These are phyloP conservation scores for Bradynema listronoti DNA, from an alignment of 1,140 invertebrate species.

Conservation along the genomic window DNA sequence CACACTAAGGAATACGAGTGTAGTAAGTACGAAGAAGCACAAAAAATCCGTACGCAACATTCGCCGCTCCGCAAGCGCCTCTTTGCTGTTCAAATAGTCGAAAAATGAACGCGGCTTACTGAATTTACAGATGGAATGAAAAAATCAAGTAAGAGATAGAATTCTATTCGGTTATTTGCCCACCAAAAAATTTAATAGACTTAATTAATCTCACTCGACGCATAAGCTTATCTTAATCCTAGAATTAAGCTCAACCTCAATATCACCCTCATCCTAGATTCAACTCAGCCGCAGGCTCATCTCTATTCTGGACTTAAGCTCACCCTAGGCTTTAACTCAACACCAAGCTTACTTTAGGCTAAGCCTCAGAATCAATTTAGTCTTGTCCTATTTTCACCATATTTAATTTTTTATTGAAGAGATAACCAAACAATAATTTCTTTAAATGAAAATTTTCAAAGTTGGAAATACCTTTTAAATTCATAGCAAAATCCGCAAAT, in stretches of 20 bases:
- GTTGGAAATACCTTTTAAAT: constrained; percentile 12
- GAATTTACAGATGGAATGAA: not conserved
- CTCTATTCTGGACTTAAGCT: not conserved
- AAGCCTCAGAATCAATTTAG: too few relatives aligned
- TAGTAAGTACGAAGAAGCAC: constrained; percentile 23
- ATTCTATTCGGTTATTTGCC: too few relatives aligned
- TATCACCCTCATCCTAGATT: not conserved
- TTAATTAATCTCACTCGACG: too few relatives aligned
- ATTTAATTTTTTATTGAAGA: too few relatives aligned
- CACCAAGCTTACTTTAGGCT: too few relatives aligned
- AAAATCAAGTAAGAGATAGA: not conserved
- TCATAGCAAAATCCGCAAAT: constrained; percentile 25
- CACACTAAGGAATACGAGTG: constrained; percentile 14
- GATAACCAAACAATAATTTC: too few relatives aligned
- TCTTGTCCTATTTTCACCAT: too few relatives aligned
- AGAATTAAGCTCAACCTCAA: too few relatives aligned
- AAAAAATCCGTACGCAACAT: constrained; percentile 11
- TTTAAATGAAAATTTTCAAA: not conserved
- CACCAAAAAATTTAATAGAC: too few relatives aligned
- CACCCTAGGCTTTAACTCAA: too few relatives aligned
- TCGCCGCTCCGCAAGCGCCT: not conserved
- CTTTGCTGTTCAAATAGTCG: constrained; percentile 3
- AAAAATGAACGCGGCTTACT: constrained; percentile 10
- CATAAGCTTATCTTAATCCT: too few relatives aligned
- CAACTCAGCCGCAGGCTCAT: not conserved